Evolutionary conservation across 2,113 vertebrate genomes (phyloP).

Genomic region (Dolichotis patagonum): DNA sequence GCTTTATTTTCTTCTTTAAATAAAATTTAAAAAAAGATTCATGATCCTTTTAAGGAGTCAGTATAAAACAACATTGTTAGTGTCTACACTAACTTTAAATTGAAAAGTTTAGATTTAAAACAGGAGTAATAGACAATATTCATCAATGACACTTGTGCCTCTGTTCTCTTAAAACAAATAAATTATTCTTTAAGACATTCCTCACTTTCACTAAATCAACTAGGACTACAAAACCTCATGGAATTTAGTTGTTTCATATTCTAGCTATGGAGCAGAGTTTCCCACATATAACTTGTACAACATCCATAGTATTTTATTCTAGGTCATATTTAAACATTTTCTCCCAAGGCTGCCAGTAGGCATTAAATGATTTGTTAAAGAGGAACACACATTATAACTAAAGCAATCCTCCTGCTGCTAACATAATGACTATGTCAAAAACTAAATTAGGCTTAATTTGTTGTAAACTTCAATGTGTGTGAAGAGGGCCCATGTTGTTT

Average conservation of each 20-base stretch:
- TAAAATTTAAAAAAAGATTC: background rate
- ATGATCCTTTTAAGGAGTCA: too few relatives aligned
- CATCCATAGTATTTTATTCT: background rate
- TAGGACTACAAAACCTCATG: background rate
- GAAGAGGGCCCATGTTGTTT: background rate
- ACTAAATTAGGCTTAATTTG: background rate
- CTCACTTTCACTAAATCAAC: background rate
- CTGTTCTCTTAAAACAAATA: background rate
- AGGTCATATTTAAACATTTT: background rate
- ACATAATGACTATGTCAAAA: background rate
- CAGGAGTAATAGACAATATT: background rate
- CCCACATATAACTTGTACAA: background rate
- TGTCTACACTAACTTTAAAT: background rate
- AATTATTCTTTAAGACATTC: background rate
- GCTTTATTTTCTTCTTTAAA: too few relatives aligned
- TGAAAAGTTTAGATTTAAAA: background rate
- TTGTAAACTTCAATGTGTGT: background rate
- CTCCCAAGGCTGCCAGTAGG: background rate
- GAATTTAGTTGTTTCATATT: background rate
- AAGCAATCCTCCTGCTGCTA: background rate
- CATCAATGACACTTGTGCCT: background rate
- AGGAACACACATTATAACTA: background rate
- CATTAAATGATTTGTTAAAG: constrained; percentile 1
- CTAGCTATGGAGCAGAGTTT: background rate
- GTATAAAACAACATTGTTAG: too few relatives aligned